Evolutionary conservation across 1,140 invertebrate species (phyloP), one percentile per base, ranked within the genome.

Genomic region (Cylas formicarius): DNA sequence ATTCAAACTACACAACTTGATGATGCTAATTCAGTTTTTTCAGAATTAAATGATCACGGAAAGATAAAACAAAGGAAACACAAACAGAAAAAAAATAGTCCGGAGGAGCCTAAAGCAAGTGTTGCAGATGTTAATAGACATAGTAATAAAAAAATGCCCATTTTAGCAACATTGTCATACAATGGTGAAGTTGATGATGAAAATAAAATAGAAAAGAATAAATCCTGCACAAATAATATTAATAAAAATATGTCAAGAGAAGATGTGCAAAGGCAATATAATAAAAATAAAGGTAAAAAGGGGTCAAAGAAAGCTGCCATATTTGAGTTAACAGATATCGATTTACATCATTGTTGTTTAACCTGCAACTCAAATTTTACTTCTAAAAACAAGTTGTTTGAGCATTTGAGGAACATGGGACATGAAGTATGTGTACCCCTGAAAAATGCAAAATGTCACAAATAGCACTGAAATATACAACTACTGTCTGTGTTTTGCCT

Each of bases 341-440:
- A 74, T 53, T 11, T 47, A 2, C 55, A 63, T 26, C 70, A 74
- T 53, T 67, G 54, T 37, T 89, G 86, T 65, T 74, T 74, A 3
- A 72, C 76, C 7, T 88, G 86, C 56, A 76, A 79, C 57, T 56
- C 69, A 16, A 71, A 73, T 44, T 87, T 86, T 62, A 58, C 75
- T 29, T 87, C 84, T 11, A 88, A 86, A 69, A 87, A 87, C 67
- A 87, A 86, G 69, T 67, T 88, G 27, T 87, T 86, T 71, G 77
- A 84, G 46, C 85, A 89, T 67, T 71, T 82, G 5, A 78, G 77
- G 52, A 74, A 73, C 57, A 74, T 74, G 16, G 74, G 75, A 22
- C 80, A 83, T 56, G 74, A 76, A 26, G 71, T 78, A 18, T 71
- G 75, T 46, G 63, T 78, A 57, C 69, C 70, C n/a, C 39, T 65